Conservation (phyloP, 2,113 vertebrate genomes). For the Pristiophorus japonicus region DNA sequence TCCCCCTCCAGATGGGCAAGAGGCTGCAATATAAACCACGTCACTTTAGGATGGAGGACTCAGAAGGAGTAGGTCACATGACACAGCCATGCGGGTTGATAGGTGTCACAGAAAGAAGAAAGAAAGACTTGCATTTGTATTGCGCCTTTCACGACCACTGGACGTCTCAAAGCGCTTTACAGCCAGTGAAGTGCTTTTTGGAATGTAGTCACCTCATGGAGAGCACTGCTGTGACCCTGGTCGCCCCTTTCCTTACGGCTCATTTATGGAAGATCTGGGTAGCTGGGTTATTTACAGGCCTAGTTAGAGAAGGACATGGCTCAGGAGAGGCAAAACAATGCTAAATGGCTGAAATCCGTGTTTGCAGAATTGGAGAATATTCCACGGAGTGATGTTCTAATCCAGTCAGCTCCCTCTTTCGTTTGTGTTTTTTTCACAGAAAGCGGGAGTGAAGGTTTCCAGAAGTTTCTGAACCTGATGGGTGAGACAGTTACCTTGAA, state of each 20-base stretch:
- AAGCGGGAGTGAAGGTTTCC: conserved; percentile 82
- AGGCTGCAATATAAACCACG: neutral
- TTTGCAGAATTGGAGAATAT: neutral
- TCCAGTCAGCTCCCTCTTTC: conserved; percentile 1
- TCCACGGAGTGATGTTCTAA: neutral
- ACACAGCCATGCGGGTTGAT: neutral
- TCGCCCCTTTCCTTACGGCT: neutral
- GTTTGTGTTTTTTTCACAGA: conserved; percentile 57
- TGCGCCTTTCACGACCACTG: too few species aligned
- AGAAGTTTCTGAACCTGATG: conserved; percentile 82
- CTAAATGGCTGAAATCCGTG: neutral
- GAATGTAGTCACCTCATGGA: neutral
- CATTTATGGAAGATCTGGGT: neutral
- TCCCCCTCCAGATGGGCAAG: neutral
- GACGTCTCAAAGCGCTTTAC: too few species aligned
- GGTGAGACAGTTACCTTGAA: conserved; percentile 83
- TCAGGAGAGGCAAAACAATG: neutral
- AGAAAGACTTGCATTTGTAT: too few species aligned
- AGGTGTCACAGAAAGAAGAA: too few species aligned
- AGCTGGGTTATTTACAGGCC: neutral
- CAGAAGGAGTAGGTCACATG: neutral
- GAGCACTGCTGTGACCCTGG: neutral
- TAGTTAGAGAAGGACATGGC: neutral
- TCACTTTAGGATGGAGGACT: neutral
- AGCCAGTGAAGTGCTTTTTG: too few species aligned